A percentile compares a stretch with the other conserved stretches of the same genome.
These are phyloP conservation scores for Euspilapteryx auroguttella DNA, from an alignment of 2,888 invertebrate species.

Conservation along the genomic window DNA sequence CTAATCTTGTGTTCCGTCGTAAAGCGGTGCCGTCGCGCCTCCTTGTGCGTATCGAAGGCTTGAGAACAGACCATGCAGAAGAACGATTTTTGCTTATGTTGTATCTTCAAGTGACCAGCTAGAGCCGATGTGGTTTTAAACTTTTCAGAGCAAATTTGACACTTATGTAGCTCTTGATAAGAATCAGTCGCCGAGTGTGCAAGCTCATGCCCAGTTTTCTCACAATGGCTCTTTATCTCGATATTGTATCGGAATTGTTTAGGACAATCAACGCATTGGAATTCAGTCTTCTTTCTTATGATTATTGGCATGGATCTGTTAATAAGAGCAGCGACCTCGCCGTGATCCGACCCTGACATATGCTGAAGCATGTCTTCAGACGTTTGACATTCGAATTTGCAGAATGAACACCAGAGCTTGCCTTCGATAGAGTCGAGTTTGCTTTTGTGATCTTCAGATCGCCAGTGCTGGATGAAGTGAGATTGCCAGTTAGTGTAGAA, in stretches of 20 bases:
- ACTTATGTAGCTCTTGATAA: conserved; percentile 67
- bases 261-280: conserved; percentile 69
- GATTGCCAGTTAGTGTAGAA: conserved; percentile 81
- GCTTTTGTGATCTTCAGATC: conserved; percentile 62
- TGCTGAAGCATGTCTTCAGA: conserved; percentile 71
- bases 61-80: conserved; percentile 70
- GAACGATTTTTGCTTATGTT: conserved; percentile 63
- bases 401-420: conserved; percentile 72
- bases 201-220: conserved; percentile 47
- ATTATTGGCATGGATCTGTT: conserved; percentile 81
- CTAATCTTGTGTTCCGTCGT: conserved; percentile 65
- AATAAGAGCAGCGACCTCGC: conserved; percentile 73
- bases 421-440: conserved; percentile 56
- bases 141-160: conserved; percentile 60
- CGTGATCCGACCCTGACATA: conserved; percentile 66
- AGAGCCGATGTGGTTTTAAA: conserved; percentile 66
- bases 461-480: conserved; percentile 75
- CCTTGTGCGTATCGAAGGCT: conserved; percentile 61
- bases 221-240: conserved; percentile 67
- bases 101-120: conserved; percentile 67
- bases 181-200: conserved; percentile 61
- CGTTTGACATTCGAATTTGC: conserved; percentile 68
- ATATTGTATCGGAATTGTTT: conserved; percentile 74
- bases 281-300: conserved; percentile 66
- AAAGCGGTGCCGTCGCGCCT: conserved; percentile 69